Base-by-base conservation (phyloP, 2,113 vertebrate genomes). In the Callaeas wilsoni region DNA sequence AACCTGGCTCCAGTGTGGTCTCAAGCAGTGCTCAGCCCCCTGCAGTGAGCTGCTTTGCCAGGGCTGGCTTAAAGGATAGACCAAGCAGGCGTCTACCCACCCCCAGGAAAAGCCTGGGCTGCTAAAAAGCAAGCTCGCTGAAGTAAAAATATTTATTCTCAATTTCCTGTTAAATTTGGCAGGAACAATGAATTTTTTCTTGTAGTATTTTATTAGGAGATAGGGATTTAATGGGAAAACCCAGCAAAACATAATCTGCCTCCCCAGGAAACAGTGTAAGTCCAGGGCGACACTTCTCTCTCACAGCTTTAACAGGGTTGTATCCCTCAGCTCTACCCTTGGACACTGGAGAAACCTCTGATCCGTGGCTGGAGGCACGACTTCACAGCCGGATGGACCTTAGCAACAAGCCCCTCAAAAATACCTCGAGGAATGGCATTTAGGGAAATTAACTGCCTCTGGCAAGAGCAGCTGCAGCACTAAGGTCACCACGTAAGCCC, bases 151-250 rank as follows among this genome's bases (percentile, higher is more conserved):
- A 94, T 94, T 96, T 96, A 92, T 95, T 95, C 91, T 90, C 94
- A 95, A 93, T 97, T 96, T 96, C 95, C 96, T 96, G 96, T 89
- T 91, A 92, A 91, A 90, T 90, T 89, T 95, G 93, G 95, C 96
- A 96, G 89, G 77, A 89, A 89, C 64, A 84, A 89, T 86, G 85
- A 79, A 22, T 78, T 93, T 86, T 89, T 94, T 75, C 83, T 84
- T 44, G 44, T 23, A 90, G 83, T 71, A 71, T 95, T 97, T 97
- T 97, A 96, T 93, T 95, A 92, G 94, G 86, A 97, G 91, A 96
- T 93, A 92, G 91, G 64, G 80, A 93, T 90, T 94, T 95, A 92
- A 81, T 84, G 52, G 86, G 93, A 92, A 96, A 95, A 63, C 52
- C 60, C 91, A 92, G 80, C 68, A 94, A 93, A 95, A 94, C 64